These are phyloP conservation scores for Eueremaeus valkanovi DNA, from an alignment of 2,888 invertebrate species.

Conservation along the genomic window DNA sequence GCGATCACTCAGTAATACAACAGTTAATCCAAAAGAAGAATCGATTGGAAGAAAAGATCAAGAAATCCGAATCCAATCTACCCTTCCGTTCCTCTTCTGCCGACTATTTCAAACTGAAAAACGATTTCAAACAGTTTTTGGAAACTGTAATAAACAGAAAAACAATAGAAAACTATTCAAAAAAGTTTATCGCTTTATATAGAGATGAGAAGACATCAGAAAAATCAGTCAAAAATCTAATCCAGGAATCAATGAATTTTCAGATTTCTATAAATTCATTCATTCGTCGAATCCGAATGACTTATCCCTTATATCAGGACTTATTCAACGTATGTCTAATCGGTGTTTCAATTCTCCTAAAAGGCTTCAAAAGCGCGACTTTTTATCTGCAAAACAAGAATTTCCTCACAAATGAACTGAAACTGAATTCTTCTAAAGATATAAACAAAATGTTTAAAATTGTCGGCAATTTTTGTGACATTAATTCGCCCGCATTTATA, in stretches of 20 bases:
- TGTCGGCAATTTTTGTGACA: slow-evolving; percentile 26
- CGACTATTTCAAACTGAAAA: slow-evolving; percentile 36
- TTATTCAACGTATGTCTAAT: slow-evolving; percentile 35
- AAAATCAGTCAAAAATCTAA: neutral
- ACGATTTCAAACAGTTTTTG: slow-evolving; percentile 38
- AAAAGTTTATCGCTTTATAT: neutral
- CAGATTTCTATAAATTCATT: slow-evolving; percentile 38
- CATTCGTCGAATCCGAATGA: slow-evolving; percentile 21
- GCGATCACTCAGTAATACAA: slow-evolving; percentile 41
- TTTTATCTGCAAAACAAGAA: slow-evolving; percentile 20
- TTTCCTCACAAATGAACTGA: slow-evolving; percentile 5
- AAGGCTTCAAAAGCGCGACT: slow-evolving; percentile 38
- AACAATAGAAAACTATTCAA: slow-evolving; percentile 2
- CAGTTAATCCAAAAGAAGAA: slow-evolving; percentile 15
- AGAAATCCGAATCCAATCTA: slow-evolving; percentile 40
- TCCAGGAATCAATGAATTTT: neutral
- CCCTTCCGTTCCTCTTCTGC: slow-evolving; percentile 42
- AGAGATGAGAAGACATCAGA: neutral
- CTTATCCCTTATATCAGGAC: slow-evolving; percentile 41
- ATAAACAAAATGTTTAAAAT: neutral
- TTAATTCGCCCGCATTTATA: slow-evolving; percentile 15
- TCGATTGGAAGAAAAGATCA: slow-evolving; percentile 26
- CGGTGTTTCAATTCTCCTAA: slow-evolving; percentile 33
- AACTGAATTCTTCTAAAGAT: neutral
- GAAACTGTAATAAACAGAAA: slow-evolving; percentile 22